These are phyloP conservation scores for Drosophila carrolli DNA, from an alignment of 1,140 invertebrate genomes.

Conservation along the genomic window DNA sequence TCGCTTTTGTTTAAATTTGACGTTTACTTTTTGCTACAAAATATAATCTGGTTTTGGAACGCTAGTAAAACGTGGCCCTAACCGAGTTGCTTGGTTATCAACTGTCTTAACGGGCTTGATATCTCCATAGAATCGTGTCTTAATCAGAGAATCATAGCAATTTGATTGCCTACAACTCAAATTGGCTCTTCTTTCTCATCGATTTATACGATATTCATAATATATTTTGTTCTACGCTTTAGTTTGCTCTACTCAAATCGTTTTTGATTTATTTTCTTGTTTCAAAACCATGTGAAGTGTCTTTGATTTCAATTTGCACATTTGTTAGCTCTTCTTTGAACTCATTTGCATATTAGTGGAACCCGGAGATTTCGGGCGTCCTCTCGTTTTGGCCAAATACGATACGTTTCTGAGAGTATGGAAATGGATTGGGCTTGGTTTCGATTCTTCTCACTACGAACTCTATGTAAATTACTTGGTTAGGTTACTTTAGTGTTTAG, in stretches of 20 bases:
- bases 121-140: constrained; percentile 5
- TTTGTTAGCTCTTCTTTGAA: constrained; percentile 56
- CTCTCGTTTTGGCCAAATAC: constrained; percentile 48
- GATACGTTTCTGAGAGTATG: constrained; percentile 66
- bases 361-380: constrained; percentile 21
- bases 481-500: constrained; percentile 54
- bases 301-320: constrained; percentile 78
- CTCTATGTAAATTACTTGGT: constrained; percentile 74
- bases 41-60: constrained; percentile 59
- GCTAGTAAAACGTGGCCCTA: constrained; percentile 52
- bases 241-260: constrained; percentile 49
- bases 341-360: constrained; percentile 1
- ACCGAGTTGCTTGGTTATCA: constrained; percentile 9
- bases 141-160: constrained; percentile 39
- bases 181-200: constrained; percentile 33
- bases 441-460: constrained; percentile 46
- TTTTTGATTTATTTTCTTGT: constrained; percentile 50
- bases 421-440: constrained; percentile 50
- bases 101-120: constrained; percentile 15
- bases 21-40: constrained; percentile 61
- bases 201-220: constrained; percentile 52
- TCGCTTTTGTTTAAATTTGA: constrained; percentile 43
- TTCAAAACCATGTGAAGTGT: constrained; percentile 70
- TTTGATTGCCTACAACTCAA: constrained; percentile 48
- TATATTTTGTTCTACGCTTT: constrained; percentile 73